These are phyloP conservation scores for Heliconius ismenius DNA, from an alignment of 2,888 invertebrate species.

Conservation along the genomic window DNA sequence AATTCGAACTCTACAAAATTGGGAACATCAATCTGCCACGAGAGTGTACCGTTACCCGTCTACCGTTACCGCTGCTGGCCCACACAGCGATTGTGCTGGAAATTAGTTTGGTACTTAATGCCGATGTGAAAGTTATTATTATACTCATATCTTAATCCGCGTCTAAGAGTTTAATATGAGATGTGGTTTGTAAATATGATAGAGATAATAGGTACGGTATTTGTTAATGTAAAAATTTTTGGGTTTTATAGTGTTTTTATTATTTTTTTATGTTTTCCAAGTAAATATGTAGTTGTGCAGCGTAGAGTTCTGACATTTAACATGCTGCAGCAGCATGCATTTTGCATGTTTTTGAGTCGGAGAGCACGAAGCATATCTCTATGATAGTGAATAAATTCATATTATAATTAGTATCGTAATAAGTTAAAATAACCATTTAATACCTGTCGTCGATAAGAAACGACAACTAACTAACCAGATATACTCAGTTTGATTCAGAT, in stretches of 20 bases:
- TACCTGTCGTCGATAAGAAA: background rate
- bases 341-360: too few species aligned
- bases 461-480: background rate
- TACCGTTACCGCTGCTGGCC: constrained; percentile 45
- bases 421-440: background rate
- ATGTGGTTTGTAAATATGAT: background rate
- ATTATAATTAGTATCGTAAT: too few species aligned
- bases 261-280: too few species aligned
- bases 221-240: background rate
- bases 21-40: constrained; percentile 41
- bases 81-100: constrained; percentile 21
- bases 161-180: background rate
- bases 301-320: too few species aligned
- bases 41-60: constrained; percentile 41
- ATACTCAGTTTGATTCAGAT: constrained; percentile 11
- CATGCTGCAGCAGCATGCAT: too few species aligned
- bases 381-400: too few species aligned
- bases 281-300: too few species aligned
- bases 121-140: constrained; percentile 13
- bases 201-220: background rate
- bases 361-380: too few species aligned
- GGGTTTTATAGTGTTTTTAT: too few species aligned
- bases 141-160: constrained; percentile 10
- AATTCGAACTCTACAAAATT: constrained; percentile 31
- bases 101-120: constrained; percentile 26